Percentiles rank a stretch among this genome's conserved stretches.
Evolutionary conservation across 2,113 vertebrate species (phyloP).

Genomic region (Axis porcinus): DNA sequence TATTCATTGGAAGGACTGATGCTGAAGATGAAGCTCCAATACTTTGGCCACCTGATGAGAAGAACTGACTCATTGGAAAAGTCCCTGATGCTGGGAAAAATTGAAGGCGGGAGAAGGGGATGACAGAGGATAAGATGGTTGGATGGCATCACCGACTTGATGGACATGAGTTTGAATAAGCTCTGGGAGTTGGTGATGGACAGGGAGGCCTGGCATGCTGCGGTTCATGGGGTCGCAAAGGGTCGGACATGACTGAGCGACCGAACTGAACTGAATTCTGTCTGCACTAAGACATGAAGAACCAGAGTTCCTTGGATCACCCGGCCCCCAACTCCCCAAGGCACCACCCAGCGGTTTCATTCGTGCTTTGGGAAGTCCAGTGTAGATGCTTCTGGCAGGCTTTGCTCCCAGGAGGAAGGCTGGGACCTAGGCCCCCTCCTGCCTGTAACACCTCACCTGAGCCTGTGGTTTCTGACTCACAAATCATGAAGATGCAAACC

Average conservation of each 20-base stretch:
- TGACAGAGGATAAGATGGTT: not conserved
- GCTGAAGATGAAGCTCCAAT: not conserved
- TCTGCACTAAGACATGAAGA: not conserved
- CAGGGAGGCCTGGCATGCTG: not conserved
- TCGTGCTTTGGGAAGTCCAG: not conserved
- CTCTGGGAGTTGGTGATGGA: not conserved
- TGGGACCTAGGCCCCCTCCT: not conserved
- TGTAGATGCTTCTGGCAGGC: no score
- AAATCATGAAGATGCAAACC: fast-evolving
- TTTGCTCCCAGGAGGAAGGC: not conserved
- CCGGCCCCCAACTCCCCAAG: not conserved
- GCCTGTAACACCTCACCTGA: not conserved
- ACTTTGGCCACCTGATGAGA: not conserved
- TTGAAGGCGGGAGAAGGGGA: not conserved
- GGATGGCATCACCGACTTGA: not conserved
- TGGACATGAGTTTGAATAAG: not conserved
- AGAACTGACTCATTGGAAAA: not conserved
- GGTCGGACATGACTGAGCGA: fast-evolving
- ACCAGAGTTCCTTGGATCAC: not conserved
- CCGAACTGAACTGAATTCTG: not conserved
- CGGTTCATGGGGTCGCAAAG: not conserved
- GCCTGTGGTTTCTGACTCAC: not conserved
- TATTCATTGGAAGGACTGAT: not conserved
- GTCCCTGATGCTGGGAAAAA: not conserved
- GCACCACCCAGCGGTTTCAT: not conserved